Evolutionary conservation across 2,888 invertebrate genomes (phyloP), one percentile per base, ranked within the genome.

Genomic region (Halictus ligatus): DNA sequence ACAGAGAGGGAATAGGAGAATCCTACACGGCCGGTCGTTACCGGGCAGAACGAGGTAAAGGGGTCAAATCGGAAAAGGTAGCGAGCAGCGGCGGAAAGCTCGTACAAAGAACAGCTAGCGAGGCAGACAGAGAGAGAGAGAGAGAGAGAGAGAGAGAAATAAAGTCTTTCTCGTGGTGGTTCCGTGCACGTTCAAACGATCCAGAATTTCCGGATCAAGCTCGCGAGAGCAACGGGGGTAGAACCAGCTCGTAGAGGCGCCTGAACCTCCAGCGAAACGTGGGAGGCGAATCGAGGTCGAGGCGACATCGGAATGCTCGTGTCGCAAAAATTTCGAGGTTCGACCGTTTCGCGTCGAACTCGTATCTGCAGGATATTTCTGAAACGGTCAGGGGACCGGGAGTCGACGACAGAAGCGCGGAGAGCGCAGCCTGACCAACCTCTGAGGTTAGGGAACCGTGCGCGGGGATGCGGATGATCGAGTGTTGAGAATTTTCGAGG

Each of bases 41-140:
- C 10, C 58, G 69, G 21, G 48, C 18, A 25, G 69, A 77, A 71
- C 72, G 50, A 13, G 78, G 35, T 54, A 75, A 83, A 76, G 60
- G 43, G 72, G 72, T 72, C 75, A 83, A 64, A 83, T n/a, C 15
- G 54, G 13, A 40, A 77, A 50, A 71, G 64, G 67, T 64, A 67
- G 3, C 46, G 13, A 40, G 1, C 43, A 35, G 67, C 35, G 35
- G 1, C 4, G n/a, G 7, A 15, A 35, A 50, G 12, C 21, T 54
- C 10, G 4, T 25, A 2, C 69, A 25, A 43, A 21, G 71, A 71
- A 43, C 13, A 25, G 21, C 69, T 18, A 64, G 15, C 25, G 18
- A 25, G 15, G 2, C 35, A 15, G 18, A 35, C 1, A 29, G 0
- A 25, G 18, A 67, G 8, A 6, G 21, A 10, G 12, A 18, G 69